A percentile compares a stretch with the other conserved stretches of the same genome.
Evolutionary conservation across 2,888 invertebrate genomes (phyloP).

Genomic region (Andrena praecox): DNA sequence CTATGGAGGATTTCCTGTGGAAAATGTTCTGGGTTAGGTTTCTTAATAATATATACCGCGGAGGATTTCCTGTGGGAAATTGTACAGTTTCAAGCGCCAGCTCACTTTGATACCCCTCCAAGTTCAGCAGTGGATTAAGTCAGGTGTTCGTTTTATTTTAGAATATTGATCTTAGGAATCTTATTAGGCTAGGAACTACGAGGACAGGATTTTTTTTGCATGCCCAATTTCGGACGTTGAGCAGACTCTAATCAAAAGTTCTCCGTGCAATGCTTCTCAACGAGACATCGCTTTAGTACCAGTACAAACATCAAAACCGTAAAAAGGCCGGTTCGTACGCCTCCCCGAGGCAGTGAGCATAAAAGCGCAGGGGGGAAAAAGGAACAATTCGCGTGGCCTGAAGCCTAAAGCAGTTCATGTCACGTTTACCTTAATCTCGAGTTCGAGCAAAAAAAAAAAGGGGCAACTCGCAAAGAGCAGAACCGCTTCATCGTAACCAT

Average conservation of each 20-base stretch:
- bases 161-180: too few relatives aligned
- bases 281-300: not conserved
- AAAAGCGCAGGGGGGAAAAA: not conserved
- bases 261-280: not conserved
- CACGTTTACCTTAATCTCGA: constrained; percentile 7
- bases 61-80: too few relatives aligned
- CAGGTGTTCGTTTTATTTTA: too few relatives aligned
- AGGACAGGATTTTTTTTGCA: too few relatives aligned
- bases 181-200: too few relatives aligned
- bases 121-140: too few relatives aligned
- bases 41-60: too few relatives aligned
- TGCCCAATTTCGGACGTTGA: not conserved
- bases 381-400: constrained; percentile 2
- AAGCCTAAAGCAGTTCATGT: not conserved
- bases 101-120: too few relatives aligned
- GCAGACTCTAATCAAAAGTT: not conserved
- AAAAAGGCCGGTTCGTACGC: not conserved
- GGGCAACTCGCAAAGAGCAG: not conserved
- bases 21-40: too few relatives aligned
- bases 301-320: constrained; percentile 2
- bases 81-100: too few relatives aligned
- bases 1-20: too few relatives aligned
- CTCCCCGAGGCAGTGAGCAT: not conserved
- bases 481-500: constrained; percentile 4
- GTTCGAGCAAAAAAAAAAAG: not conserved